A percentile compares a stretch with the other conserved stretches of the same genome.
These are phyloP conservation scores for Ptilonorhynchus violaceus DNA, from an alignment of 2,113 vertebrate species.

Conservation along the genomic window DNA sequence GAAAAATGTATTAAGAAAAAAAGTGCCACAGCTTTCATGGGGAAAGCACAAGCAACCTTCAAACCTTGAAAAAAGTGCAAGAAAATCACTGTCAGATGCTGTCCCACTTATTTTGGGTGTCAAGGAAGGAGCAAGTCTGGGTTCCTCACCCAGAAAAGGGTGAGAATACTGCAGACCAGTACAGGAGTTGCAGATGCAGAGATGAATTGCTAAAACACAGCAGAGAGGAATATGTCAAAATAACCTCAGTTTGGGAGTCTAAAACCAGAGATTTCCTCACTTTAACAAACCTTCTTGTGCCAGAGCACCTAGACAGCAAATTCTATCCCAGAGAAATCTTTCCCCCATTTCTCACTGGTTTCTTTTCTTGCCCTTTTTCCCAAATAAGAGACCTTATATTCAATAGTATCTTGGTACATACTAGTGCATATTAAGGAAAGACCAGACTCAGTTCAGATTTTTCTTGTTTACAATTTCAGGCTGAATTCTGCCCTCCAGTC, in stretches of 20 bases:
- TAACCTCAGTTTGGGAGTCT: not conserved
- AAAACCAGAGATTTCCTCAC: not conserved
- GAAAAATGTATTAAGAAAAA: not conserved
- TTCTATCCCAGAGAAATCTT: not conserved
- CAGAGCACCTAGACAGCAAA: not conserved
- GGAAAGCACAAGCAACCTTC: not conserved
- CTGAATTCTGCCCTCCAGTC: slow-evolving; percentile 63
- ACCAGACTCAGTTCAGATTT: slow-evolving; percentile 18
- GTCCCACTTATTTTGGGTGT: not conserved
- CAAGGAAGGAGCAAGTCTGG: not conserved
- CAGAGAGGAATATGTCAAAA: not conserved
- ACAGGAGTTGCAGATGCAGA: not conserved
- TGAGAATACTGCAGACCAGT: not conserved
- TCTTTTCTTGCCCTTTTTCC: slow-evolving; percentile 8
- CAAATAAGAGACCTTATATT: slow-evolving; percentile 10
- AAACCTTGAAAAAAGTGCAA: not conserved
- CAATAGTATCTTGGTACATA: not conserved
- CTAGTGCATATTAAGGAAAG: slow-evolving; percentile 18
- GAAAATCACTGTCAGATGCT: not conserved
- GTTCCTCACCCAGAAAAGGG: not conserved
- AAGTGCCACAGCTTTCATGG: not conserved
- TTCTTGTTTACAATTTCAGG: slow-evolving; percentile 61
- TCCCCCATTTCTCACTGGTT: not conserved
- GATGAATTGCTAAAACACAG: not conserved
- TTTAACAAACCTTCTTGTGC: not conserved